Evolutionary conservation across 35 echinoderm and acorn worm species (phyloP).

Genomic region (Apostichopus californicus): DNA sequence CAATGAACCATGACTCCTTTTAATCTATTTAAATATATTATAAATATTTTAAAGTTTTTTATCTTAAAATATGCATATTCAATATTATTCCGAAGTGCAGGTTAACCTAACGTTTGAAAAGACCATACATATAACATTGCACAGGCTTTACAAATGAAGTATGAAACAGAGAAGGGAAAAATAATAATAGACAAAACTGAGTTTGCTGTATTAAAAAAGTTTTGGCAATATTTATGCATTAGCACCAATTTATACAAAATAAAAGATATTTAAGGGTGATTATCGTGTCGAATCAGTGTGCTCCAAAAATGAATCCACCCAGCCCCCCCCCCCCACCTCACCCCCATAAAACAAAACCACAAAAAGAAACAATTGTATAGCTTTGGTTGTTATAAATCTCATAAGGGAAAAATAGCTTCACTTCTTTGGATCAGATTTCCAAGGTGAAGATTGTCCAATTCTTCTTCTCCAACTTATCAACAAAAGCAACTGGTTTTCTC

Average conservation of each 20-base stretch:
- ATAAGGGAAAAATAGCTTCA: no score
- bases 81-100: no score
- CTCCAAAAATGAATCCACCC: no score
- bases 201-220: neutral
- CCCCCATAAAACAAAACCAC: neutral
- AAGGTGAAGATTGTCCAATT: neutral
- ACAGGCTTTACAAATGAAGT: neutral
- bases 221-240: neutral
- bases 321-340: neutral
- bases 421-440: neutral
- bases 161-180: neutral
- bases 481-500: no score
- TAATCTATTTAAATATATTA: no score
- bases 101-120: neutral
- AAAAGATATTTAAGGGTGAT: no score
- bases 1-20: no score
- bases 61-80: no score
- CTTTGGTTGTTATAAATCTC: no score
- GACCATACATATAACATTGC: neutral
- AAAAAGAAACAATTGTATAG: neutral
- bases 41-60: no score
- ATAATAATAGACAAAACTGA: neutral
- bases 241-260: neutral
- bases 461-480: neutral
- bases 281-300: no score